Conservation (phyloP, 2,888 invertebrate species). For the Apamea monoglypha region DNA sequence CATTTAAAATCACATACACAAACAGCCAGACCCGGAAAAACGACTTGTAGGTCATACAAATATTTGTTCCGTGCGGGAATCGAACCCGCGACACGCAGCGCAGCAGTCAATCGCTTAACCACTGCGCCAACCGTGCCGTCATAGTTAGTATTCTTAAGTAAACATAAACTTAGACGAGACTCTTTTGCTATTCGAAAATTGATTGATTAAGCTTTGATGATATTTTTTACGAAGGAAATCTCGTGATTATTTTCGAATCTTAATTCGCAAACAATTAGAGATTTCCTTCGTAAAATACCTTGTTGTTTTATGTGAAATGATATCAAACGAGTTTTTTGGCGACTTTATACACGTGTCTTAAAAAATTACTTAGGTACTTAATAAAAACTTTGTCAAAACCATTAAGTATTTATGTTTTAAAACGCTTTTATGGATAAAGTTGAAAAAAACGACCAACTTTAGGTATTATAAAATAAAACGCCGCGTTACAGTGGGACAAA, state of each 20-base stretch:
- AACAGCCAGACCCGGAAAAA: too few relatives aligned
- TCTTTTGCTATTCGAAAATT: not conserved
- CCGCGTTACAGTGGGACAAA: not conserved
- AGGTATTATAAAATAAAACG: slow-evolving; percentile 39
- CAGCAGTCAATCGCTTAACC: too few relatives aligned
- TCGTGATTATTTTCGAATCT: not conserved
- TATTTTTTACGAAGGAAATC: not conserved
- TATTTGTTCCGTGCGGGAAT: too few relatives aligned
- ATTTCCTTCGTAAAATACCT: not conserved
- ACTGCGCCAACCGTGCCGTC: too few relatives aligned
- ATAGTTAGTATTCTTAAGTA: not conserved
- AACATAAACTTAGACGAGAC: not conserved
- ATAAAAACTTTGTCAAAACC: slow-evolving; percentile 28
- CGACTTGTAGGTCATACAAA: too few relatives aligned
- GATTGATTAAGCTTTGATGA: not conserved
- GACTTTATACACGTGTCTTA: not conserved
- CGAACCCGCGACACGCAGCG: too few relatives aligned
- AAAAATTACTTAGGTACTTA: slow-evolving; percentile 15
- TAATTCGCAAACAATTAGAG: too few relatives aligned
- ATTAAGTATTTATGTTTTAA: slow-evolving; percentile 41
- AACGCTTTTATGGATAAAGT: slow-evolving; percentile 44
- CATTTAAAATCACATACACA: too few relatives aligned
- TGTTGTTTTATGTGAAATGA: not conserved
- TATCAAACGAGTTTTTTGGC: slow-evolving; percentile 2
- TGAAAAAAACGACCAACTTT: slow-evolving; percentile 37